A percentile compares a stretch with the other conserved stretches of the same genome.
Conservation (phyloP, 2,888 invertebrate genomes). For the Ophraella communa region DNA sequence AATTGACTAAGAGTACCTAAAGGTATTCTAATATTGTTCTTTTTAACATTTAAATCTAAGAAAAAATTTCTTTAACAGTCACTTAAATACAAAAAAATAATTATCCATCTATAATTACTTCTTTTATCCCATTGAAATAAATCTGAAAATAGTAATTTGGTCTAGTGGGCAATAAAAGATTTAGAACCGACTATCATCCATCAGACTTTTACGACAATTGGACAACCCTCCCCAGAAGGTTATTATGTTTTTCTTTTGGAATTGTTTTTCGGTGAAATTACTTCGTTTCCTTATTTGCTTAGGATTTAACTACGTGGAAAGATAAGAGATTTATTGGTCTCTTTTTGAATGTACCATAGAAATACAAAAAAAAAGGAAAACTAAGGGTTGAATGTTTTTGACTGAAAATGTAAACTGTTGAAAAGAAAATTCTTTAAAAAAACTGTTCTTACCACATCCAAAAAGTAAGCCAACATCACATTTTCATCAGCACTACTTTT, state of each 20-base stretch:
- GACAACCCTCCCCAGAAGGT: conserved; percentile 49
- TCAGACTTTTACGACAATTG: conserved; percentile 52
- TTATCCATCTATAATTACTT: not conserved
- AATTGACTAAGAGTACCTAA: too few relatives aligned
- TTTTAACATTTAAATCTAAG: too few relatives aligned
- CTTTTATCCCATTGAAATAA: conserved; percentile 20
- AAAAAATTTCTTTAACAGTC: not conserved
- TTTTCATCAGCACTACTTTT: too few relatives aligned
- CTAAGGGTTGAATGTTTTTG: too few relatives aligned
- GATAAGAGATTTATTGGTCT: conserved; percentile 3
- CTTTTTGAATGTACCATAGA: not conserved
- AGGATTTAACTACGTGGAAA: conserved; percentile 22
- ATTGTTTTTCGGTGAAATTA: conserved; percentile 46
- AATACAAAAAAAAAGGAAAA: not conserved
- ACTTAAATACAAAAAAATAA: not conserved
- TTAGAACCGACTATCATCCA: conserved; percentile 50
- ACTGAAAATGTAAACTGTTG: too few relatives aligned
- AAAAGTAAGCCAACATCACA: too few relatives aligned
- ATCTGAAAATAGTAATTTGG: conserved; percentile 39
- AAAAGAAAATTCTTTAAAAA: too few relatives aligned
- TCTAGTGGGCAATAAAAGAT: conserved; percentile 49
- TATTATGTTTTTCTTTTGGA: conserved; percentile 47
- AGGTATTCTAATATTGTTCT: too few relatives aligned
- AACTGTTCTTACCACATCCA: too few relatives aligned
- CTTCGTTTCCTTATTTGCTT: conserved; percentile 33